Evolutionary conservation across 2,797 vertebrate species (phyloP), one percentile per base, ranked within the genome.

Genomic region (Crax fasciolata): DNA sequence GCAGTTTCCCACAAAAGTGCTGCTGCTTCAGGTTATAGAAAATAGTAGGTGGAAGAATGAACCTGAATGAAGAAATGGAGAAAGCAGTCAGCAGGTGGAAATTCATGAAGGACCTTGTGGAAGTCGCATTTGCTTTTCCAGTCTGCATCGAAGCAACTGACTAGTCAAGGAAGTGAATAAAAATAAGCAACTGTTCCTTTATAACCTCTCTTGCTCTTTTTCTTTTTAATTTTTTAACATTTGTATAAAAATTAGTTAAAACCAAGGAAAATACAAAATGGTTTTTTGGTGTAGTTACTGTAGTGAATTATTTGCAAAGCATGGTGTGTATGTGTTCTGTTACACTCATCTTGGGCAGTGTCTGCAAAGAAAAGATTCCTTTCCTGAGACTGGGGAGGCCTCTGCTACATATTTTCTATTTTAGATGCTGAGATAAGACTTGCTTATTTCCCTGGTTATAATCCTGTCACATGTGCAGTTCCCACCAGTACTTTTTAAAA

Each of bases 61-160:
- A 74, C 79, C 67, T 94, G 89, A 61, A 51, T 77, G 85, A 82
- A 93, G 85, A 96, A 93, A 82, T 88, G 73, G 83, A 84, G 73
- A 86, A 96, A 90, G 59, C 74, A 74, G 18, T 67, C 59, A 84
- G 35, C 43, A 68, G 62, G 41, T 4, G 1, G 48, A 44, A 65
- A 21, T 57, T 89, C 49, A 23, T 62, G 48, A 71, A 93, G 68
- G 77, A 70, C 48, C n/a, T 65, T 17, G 57, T 84, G 67, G 83
- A 94, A 92, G 39, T 27, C 89, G 80, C 48, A 43, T 96, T 88
- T 88, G 57, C 70, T 90, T 94, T 91, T 94, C 55, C 49, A 71
- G 66, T 90, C 84, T 86, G 55, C 70, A 24, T 35, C 44, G 54
- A 92, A 67, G 23, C 81, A 25, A 24, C 59, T 77, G 79, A 70